A percentile compares a stretch with the other conserved stretches of the same genome.
These are phyloP conservation scores for Dinocampus coccinellae DNA, from an alignment of 2,888 invertebrate species.

Conservation along the genomic window DNA sequence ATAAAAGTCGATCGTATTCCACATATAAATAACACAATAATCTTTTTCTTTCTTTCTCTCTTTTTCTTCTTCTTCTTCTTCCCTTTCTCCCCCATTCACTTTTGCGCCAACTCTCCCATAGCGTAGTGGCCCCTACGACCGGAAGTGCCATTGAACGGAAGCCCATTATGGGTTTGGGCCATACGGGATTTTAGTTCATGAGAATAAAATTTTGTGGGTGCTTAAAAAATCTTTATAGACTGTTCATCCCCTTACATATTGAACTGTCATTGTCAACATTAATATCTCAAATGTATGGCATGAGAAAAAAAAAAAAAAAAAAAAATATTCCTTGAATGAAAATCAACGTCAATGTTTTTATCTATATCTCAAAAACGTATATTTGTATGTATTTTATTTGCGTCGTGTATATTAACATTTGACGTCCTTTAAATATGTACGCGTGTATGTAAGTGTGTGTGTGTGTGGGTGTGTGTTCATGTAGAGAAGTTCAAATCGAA, in stretches of 20 bases:
- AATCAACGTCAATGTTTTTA: neutral
- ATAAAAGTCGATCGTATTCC: too few relatives aligned
- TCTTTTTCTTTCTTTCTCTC: slow-evolving; percentile 20
- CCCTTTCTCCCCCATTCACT: slow-evolving; percentile 12
- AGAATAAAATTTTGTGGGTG: slow-evolving; percentile 56
- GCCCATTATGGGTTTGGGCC: slow-evolving; percentile 57
- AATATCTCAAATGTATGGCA: too few relatives aligned
- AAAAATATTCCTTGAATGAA: neutral
- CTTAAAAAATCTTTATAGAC: slow-evolving; percentile 32
- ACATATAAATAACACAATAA: slow-evolving; percentile 26
- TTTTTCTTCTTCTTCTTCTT: slow-evolving; percentile 12
- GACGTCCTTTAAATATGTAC: too few relatives aligned
- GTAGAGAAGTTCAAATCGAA: slow-evolving; percentile 59
- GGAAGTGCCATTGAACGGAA: slow-evolving; percentile 63
- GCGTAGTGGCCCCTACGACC: slow-evolving; percentile 52
- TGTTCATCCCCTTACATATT: neutral
- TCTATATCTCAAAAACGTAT: neutral
- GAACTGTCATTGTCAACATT: neutral
- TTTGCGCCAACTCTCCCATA: slow-evolving; percentile 32
- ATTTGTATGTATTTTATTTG: neutral
- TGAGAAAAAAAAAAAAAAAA: neutral
- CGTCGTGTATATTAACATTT: neutral
- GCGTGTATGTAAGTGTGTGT: too few relatives aligned
- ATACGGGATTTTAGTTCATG: slow-evolving; percentile 46
- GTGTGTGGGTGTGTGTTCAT: slow-evolving; percentile 27